Evolutionary conservation across 2,113 vertebrate genomes (phyloP).

Genomic region (Strix aluco): DNA sequence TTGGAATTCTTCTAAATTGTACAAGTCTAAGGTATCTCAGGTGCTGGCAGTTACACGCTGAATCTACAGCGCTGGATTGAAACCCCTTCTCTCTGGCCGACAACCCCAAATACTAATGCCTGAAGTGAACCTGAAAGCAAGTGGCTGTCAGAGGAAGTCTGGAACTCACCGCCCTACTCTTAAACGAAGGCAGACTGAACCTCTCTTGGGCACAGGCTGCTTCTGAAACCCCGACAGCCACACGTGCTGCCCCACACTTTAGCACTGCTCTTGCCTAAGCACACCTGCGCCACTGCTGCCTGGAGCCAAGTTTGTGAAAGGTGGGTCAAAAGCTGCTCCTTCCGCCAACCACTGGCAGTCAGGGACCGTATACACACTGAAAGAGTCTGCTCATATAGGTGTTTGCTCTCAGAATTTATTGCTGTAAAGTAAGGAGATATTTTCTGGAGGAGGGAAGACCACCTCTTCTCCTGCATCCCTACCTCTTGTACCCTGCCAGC

Average conservation of each 20-base stretch:
- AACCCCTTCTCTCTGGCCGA: not conserved
- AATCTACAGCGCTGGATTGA: not conserved
- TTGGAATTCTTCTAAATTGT: not conserved
- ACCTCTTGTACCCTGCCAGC: not conserved
- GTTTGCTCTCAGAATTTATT: not conserved
- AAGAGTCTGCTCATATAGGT: not conserved
- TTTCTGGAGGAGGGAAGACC: not conserved
- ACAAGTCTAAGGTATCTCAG: not conserved
- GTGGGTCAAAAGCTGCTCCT: not conserved
- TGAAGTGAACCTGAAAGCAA: not conserved
- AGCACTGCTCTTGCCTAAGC: not conserved
- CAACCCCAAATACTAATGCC: not conserved
- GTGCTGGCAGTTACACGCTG: not conserved
- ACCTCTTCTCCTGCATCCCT: not conserved
- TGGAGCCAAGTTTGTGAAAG: not conserved
- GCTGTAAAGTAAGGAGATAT: not conserved
- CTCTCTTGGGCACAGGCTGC: not conserved
- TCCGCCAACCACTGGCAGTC: not conserved
- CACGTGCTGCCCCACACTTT: accelerated
- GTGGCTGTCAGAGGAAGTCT: not conserved
- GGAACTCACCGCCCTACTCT: not conserved
- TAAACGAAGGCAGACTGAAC: not conserved
- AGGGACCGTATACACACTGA: too few relatives aligned
- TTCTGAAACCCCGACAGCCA: not conserved
- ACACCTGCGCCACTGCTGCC: not conserved